A percentile compares a stretch with the other conserved stretches of the same genome.
phyloP scores from a whole-genome alignment of 2,113 vertebrate genomes.

The Ptilorrhoa leucosticta region DNA sequence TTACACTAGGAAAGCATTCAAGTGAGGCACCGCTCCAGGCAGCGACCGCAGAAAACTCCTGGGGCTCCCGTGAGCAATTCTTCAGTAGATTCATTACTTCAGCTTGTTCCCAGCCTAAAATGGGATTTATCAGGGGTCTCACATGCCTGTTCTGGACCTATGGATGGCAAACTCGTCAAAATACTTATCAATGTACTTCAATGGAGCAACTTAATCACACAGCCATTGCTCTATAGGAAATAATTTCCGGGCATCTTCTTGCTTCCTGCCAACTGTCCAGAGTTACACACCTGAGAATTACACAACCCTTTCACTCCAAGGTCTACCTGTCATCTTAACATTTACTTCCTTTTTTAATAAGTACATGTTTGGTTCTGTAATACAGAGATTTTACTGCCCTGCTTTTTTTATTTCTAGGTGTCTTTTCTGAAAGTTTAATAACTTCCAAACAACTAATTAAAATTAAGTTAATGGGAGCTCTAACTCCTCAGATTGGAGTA shows the following conservation, averaged over 20 bases:
- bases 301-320: background rate
- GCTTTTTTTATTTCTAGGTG: slow-evolving; percentile 28
- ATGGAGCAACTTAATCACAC: background rate
- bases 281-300: no score
- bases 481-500: background rate
- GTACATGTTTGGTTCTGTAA: background rate
- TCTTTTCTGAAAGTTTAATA: slow-evolving; percentile 52
- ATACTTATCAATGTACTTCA: background rate
- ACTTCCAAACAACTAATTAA: background rate
- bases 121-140: background rate
- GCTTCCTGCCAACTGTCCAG: background rate
- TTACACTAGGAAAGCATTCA: background rate
- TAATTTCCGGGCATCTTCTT: background rate
- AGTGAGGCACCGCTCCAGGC: background rate
- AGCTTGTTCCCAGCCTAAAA: background rate
- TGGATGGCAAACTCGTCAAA: background rate
- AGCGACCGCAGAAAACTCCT: background rate
- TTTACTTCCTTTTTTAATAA: background rate
- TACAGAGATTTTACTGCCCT: slow-evolving; percentile 11
- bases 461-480: background rate
- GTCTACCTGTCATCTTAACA: background rate
- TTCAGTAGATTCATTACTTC: background rate
- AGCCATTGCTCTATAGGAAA: background rate
- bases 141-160: background rate
- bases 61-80: fast-evolving